Evolutionary conservation across 2,113 vertebrate genomes (phyloP), one percentile per base, ranked within the genome.

Genomic region (Saccopteryx bilineata): DNA sequence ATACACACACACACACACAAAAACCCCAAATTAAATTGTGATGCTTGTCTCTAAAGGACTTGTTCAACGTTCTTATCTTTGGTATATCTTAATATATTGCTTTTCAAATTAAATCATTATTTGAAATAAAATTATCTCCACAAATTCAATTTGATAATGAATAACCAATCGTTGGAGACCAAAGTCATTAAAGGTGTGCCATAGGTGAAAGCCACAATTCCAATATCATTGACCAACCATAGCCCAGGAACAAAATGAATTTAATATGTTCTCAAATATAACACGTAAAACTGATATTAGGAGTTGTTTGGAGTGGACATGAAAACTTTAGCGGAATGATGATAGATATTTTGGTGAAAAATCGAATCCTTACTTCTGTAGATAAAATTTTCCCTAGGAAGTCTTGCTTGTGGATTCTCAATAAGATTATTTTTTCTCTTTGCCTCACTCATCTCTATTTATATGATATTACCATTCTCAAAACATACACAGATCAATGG

Each of bases 111-210:
- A 56, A 24, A 71, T 63, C 56, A 56, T 80, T 21, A 52, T 78
- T 90, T 94, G 33, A 86, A 65, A 86, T 9, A 72, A 15, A 83
- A 79, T 54, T 79, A n/a, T 31, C 19, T 84, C 84, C 52, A 61
- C 31, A 85, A 39, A 66, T 68, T 39, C 78, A 31, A 39, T 90
- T 69, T 24, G 31, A 19, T 18, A 79, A 71, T 71, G 26, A 65
- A 1, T 63, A 86, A 72, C 65, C 1, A 14, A 5, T 33, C 60
- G 10, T 60, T 69, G 48, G 1, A 78, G 72, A 60, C 5, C 63
- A 50, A 33, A 60, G 39, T 68, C 3, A 33, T 69, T 56, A 58
- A 75, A 92, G 14, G 26, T 46, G 8, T 56, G 19, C 61, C n/a
- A 56, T 39, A 33, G 31, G 1, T 52, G 23, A 84, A 75, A 56